Conservation (phyloP, 2,113 vertebrate species). For the Macquaria australasica region DNA sequence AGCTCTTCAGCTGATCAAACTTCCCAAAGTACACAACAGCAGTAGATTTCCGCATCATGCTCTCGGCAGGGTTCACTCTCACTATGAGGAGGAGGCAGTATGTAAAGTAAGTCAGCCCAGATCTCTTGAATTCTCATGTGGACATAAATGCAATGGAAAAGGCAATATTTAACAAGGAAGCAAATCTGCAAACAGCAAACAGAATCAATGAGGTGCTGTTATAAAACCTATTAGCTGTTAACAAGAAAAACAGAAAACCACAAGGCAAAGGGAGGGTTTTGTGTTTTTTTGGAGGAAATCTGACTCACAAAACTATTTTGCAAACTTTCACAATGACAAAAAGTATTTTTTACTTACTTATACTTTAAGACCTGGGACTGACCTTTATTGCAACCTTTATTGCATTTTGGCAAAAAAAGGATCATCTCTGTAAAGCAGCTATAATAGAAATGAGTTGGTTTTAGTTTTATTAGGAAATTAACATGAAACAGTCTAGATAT, state of each 20-base stretch:
- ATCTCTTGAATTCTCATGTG: conserved; percentile 20
- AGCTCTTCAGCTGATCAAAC: conserved; percentile 35
- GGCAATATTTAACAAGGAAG: conserved; percentile 27
- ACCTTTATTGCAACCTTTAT: neutral
- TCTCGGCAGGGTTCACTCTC: conserved; percentile 32
- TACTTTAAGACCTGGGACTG: neutral
- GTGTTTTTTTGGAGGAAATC: neutral
- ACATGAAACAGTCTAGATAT: neutral
- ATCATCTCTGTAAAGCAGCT: neutral
- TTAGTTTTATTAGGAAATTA: neutral
- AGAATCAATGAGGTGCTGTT: conserved; percentile 28
- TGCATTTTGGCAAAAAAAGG: neutral
- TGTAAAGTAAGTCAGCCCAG: conserved; percentile 1
- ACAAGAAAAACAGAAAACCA: conserved; percentile 1
- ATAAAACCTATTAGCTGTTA: conserved; percentile 26
- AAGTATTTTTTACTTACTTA: too few relatives aligned
- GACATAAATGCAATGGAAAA: conserved; percentile 16
- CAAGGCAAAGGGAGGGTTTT: neutral
- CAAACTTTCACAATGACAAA: neutral
- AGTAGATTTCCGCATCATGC: conserved; percentile 14
- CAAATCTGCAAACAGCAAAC: conserved; percentile 46
- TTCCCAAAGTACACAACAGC: conserved; percentile 26
- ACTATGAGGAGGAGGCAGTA: conserved; percentile 13
- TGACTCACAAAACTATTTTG: neutral
- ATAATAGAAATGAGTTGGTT: neutral